A percentile compares a stretch with the other conserved stretches of the same genome.
These are phyloP conservation scores for Micropoecilia bifurca DNA, from an alignment of 2,797 vertebrate genomes.

Conservation along the genomic window DNA sequence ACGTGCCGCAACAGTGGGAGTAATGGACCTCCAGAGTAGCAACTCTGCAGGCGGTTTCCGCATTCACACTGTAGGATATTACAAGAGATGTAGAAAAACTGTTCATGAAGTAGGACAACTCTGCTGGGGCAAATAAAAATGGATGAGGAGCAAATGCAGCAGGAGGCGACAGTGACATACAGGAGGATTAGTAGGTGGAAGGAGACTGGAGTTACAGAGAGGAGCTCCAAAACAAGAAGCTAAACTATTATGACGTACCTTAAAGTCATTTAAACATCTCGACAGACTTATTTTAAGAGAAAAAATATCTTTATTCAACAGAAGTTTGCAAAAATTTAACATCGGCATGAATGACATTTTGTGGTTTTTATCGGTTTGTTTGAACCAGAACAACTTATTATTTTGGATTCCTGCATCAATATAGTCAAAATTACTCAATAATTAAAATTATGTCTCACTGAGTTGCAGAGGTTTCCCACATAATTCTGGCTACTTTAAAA, in stretches of 20 bases:
- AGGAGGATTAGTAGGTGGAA: conserved; percentile 5
- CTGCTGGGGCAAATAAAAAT: conserved; percentile 51
- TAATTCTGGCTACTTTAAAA: background rate
- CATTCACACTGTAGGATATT: conserved; percentile 3
- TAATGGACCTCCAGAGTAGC: conserved; percentile 42
- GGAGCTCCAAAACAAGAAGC: conserved; percentile 4
- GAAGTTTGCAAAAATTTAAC: background rate
- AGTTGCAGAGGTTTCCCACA: background rate
- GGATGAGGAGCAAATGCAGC: conserved; percentile 29
- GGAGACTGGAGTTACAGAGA: background rate
- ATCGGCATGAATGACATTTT: background rate
- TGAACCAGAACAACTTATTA: background rate
- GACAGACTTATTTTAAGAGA: background rate
- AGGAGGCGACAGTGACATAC: conserved; percentile 18
- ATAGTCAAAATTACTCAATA: background rate
- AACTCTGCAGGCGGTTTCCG: conserved; percentile 20
- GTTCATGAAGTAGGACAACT: conserved; percentile 57
- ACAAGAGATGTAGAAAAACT: conserved; percentile 20
- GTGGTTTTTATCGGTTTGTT: background rate
- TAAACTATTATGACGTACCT: background rate
- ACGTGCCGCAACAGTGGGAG: conserved; percentile 36
- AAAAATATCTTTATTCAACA: background rate
- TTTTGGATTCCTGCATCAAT: background rate
- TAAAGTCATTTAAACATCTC: background rate
- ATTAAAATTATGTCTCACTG: background rate